Evolutionary conservation across 2,113 vertebrate species (phyloP).

Genomic region (Corynorhinus townsendii): DNA sequence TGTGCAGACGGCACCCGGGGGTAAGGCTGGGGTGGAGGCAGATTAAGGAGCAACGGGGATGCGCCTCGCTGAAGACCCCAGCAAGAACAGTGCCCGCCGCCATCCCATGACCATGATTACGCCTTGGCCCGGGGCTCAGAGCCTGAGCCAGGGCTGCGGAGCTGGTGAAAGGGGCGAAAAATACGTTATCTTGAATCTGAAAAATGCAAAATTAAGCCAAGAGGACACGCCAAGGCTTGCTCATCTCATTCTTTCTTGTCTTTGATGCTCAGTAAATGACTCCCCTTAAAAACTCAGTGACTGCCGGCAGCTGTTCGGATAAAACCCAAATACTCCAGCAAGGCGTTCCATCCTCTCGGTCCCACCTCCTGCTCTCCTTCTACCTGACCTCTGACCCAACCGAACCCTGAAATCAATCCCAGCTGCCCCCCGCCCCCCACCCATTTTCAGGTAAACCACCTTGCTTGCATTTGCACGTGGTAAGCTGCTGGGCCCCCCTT

Average conservation of each 20-base stretch:
- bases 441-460: background rate
- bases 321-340: background rate
- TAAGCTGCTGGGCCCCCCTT: background rate
- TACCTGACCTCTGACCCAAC: background rate
- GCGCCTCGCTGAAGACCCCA: background rate
- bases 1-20: background rate
- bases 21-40: background rate
- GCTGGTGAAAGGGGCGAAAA: background rate
- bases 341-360: background rate
- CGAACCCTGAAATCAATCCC: background rate
- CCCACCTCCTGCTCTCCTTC: no score
- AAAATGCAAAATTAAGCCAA: background rate
- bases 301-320: background rate
- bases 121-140: background rate
- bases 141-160: background rate
- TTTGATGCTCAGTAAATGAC: background rate
- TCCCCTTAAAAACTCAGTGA: background rate
- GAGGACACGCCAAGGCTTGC: background rate
- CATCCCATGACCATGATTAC: background rate
- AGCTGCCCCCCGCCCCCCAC: background rate
- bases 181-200: background rate
- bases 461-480: accelerated
- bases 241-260: background rate
- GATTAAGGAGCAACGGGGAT: background rate
- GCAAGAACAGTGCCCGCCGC: accelerated